Conservation (phyloP, 2,113 vertebrate genomes). For the zebrafish (Danio rerio) region GRCz12tu NC_133179.1:23866001-23866500, state of each 20-base stretch:
- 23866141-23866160: constrained; percentile 7
- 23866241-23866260: not conserved
- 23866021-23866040: not conserved
- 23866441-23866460: constrained; percentile 16
- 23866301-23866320: not conserved
- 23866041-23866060: not conserved
- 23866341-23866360: not conserved
- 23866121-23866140: not conserved
- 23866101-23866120: not conserved
- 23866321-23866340: not conserved
- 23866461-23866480: constrained; percentile 14
- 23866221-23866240: not conserved
- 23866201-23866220: not conserved
- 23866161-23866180: not conserved
- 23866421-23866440: not conserved
- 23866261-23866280: constrained; percentile 15
- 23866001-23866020: not conserved
- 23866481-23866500: not conserved
- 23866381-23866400: not conserved
- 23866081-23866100: not conserved
- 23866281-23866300: constrained; percentile 5
- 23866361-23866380: not conserved
- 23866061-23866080: not conserved
- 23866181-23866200: constrained; percentile 10
- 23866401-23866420: not conserved